phyloP scores from a whole-genome alignment of 2,888 invertebrate genomes.

The Carterocephalus palaemon region DNA sequence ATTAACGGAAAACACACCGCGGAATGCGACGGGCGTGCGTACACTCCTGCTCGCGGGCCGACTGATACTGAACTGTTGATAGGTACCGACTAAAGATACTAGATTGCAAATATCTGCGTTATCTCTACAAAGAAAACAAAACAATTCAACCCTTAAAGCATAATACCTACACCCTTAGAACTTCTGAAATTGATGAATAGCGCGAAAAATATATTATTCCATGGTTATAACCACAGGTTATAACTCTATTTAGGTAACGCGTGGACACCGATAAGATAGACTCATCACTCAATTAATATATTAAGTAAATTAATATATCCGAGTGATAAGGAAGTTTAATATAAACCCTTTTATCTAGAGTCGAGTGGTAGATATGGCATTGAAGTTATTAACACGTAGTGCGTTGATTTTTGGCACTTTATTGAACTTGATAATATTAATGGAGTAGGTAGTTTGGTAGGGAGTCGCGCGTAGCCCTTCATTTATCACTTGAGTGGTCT shows the following conservation, averaged over 20 bases:
- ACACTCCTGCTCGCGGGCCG: background rate
- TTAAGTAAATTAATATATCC: conserved; percentile 59
- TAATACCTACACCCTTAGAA: no score
- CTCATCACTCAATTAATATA: conserved; percentile 55
- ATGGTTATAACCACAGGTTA: no score
- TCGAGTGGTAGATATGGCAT: conserved; percentile 38
- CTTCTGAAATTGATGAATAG: no score
- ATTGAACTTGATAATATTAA: conserved; percentile 12
- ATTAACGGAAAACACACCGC: conserved; percentile 3
- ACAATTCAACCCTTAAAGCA: background rate
- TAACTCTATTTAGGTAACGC: no score
- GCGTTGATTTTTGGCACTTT: conserved; percentile 26
- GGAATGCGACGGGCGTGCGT: background rate
- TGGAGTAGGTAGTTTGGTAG: background rate
- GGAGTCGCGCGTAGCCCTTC: no score
- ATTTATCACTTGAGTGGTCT: background rate
- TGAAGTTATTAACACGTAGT: conserved; percentile 24
- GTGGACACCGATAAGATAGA: conserved; percentile 54
- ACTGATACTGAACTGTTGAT: conserved; percentile 10
- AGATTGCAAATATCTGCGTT: background rate
- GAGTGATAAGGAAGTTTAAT: conserved; percentile 53
- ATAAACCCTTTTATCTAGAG: conserved; percentile 48
- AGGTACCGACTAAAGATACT: no score
- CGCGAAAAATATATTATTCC: no score
- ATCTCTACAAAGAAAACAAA: background rate